Percentiles rank a stretch among this genome's conserved stretches.
Conservation (phyloP, 2,797 vertebrate species). For the Rhodeus uyekii region DNA sequence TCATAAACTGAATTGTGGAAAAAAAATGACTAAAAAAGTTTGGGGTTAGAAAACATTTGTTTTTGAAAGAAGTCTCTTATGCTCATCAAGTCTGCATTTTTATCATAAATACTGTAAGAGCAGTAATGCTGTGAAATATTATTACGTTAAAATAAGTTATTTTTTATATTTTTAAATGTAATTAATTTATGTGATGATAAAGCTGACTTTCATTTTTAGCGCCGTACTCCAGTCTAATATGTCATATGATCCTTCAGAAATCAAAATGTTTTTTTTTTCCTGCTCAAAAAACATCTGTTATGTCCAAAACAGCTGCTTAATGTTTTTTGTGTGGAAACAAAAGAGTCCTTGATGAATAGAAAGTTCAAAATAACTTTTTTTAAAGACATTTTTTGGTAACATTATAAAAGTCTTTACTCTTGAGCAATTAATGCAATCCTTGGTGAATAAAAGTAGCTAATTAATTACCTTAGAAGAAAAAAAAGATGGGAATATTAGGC, state of each 20-base stretch:
- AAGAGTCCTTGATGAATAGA: background rate
- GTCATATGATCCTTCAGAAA: background rate
- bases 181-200: background rate
- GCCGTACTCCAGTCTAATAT: background rate
- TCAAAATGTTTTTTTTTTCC: too few relatives aligned
- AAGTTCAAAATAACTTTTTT: background rate
- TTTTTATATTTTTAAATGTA: background rate
- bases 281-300: background rate
- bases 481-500: background rate
- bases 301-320: background rate
- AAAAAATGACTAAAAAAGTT: background rate
- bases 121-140: background rate
- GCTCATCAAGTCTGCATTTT: background rate
- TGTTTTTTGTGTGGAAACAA: background rate
- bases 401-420: background rate
- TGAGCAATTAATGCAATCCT: background rate
- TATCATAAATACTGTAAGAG: background rate
- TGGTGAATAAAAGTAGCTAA: background rate
- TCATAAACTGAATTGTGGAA: background rate
- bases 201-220: background rate
- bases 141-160: background rate
- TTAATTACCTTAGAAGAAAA: too few relatives aligned
- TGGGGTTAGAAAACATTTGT: background rate
- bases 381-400: background rate
- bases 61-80: background rate